phyloP scores from a whole-genome alignment of 2,113 vertebrate species.

The Ciconia maguari region DNA sequence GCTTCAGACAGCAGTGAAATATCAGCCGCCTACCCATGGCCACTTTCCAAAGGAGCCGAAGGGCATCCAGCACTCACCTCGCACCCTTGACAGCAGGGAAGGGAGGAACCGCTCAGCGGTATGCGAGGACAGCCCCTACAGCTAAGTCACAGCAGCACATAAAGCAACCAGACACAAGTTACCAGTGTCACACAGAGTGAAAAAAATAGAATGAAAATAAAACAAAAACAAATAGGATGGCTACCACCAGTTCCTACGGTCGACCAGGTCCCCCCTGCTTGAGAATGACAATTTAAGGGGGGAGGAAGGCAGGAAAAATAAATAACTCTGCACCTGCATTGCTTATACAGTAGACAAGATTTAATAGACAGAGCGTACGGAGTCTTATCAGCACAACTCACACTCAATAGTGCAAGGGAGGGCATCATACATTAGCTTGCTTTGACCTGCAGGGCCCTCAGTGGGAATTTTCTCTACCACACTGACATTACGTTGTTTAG shows the following conservation, averaged over 20 bases:
- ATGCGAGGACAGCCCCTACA: not conserved
- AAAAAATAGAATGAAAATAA: not conserved
- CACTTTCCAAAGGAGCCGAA: not conserved
- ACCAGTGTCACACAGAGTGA: not conserved
- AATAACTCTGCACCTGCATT: not conserved
- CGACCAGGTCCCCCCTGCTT: not conserved
- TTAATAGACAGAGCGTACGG: slow-evolving; percentile 35
- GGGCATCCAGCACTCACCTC: not conserved
- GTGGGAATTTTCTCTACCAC: slow-evolving; percentile 34
- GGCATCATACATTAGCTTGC: slow-evolving; percentile 39
- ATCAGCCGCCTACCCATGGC: not conserved
- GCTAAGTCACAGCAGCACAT: not conserved
- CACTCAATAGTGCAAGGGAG: slow-evolving; percentile 1
- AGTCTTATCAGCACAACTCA: slow-evolving; percentile 35
- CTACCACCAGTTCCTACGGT: not conserved
- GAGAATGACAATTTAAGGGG: not conserved
- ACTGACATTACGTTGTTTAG: slow-evolving; percentile 52
- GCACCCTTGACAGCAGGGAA: not conserved
- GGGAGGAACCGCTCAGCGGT: rapidly evolving
- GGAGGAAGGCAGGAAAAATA: not conserved
- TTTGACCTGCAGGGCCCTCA: slow-evolving; percentile 43
- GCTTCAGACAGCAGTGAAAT: not conserved
- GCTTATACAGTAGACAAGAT: slow-evolving; percentile 37
- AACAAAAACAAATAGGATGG: not conserved
- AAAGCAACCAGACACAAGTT: not conserved